These are phyloP conservation scores for Operophtera brumata DNA, from an alignment of 2,888 invertebrate genomes.

Conservation along the genomic window DNA sequence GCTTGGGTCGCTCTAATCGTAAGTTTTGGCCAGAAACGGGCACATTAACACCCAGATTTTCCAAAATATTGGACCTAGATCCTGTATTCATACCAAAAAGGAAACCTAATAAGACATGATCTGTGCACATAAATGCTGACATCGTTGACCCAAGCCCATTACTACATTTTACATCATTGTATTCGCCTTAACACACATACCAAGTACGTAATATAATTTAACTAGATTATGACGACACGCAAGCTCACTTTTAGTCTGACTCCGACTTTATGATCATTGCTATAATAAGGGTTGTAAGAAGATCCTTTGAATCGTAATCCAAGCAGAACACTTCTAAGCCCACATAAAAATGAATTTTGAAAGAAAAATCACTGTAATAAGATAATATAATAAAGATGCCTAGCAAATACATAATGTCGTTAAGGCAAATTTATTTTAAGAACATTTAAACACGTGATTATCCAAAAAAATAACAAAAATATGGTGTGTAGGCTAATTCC, in stretches of 20 bases:
- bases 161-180: not conserved
- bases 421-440: not conserved
- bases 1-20: too few relatives aligned
- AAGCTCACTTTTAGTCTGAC: not conserved
- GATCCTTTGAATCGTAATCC: constrained; percentile 27
- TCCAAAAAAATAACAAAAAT: too few relatives aligned
- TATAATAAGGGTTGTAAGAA: constrained; percentile 44
- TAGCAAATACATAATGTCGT: not conserved
- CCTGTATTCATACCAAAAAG: too few relatives aligned
- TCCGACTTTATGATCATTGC: constrained; percentile 52
- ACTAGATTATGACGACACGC: not conserved
- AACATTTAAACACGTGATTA: too few relatives aligned
- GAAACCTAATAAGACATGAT: too few relatives aligned
- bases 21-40: too few relatives aligned
- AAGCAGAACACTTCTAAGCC: constrained; percentile 1
- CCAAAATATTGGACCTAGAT: too few relatives aligned
- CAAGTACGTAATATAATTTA: constrained; percentile 9
- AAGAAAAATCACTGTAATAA: not conserved
- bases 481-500: too few relatives aligned
- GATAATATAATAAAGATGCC: not conserved
- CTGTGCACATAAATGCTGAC: too few relatives aligned
- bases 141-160: too few relatives aligned
- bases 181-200: not conserved
- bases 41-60: too few relatives aligned
- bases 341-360: not conserved